Conservation (phyloP, 1,140 invertebrate species). For the Bombus superbus region DNA sequence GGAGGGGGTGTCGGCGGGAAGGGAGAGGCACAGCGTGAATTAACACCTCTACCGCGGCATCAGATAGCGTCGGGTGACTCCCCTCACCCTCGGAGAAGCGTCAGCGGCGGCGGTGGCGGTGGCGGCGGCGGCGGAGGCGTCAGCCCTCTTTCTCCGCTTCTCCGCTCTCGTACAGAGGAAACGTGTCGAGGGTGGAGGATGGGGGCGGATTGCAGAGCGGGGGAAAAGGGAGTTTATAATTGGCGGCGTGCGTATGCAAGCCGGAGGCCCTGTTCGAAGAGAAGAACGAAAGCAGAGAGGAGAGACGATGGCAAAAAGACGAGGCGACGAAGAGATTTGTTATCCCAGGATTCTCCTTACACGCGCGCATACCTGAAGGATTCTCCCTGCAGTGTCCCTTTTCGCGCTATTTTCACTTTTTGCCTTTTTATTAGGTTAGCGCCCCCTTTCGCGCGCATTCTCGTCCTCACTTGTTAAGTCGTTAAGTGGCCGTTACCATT, state of each 20-base stretch:
- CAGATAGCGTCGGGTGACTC: constrained; percentile 73
- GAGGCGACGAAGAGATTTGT: constrained; percentile 60
- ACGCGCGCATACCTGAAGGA: constrained; percentile 31
- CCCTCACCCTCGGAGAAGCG: constrained; percentile 46
- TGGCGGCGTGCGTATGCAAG: constrained; percentile 68
- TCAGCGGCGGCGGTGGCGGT: constrained; percentile 33
- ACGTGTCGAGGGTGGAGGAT: constrained; percentile 32
- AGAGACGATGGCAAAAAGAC: constrained; percentile 13
- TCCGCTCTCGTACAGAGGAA: constrained; percentile 13
- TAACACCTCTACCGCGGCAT: constrained; percentile 80
- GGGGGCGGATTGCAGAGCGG: neutral
- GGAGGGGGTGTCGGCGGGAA: constrained; percentile 55
- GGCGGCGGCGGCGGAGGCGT: constrained; percentile 17
- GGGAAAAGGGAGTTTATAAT: constrained; percentile 67
- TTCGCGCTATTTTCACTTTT: neutral
- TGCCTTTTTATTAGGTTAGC: neutral
- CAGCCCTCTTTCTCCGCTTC: constrained; percentile 63
- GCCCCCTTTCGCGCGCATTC: neutral
- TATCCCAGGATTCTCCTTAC: constrained; percentile 45
- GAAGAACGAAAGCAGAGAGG: neutral
- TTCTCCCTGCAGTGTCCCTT: neutral
- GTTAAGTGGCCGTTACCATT: constrained; percentile 45
- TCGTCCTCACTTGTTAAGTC: constrained; percentile 52
- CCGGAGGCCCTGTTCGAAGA: constrained; percentile 31
- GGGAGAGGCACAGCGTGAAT: constrained; percentile 76